Percentiles rank a stretch among this genome's conserved stretches.
Evolutionary conservation across 2,113 vertebrate genomes (phyloP).

Genomic region (Xenopus borealis): DNA sequence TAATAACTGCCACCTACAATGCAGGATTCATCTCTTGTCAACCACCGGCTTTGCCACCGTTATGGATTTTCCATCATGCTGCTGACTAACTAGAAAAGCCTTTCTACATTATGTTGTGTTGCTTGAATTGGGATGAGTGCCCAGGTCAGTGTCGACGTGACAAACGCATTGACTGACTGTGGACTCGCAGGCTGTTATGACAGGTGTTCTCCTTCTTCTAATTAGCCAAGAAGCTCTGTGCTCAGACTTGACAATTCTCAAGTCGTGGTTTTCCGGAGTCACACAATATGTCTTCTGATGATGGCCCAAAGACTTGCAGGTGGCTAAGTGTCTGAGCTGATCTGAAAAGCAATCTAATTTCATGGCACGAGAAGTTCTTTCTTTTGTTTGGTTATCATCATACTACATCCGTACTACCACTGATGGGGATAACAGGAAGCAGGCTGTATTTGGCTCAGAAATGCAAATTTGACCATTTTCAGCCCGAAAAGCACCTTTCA

Average conservation of each 20-base stretch:
- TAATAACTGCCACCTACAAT: too few relatives aligned
- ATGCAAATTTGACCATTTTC: too few relatives aligned
- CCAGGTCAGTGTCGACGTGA: neutral
- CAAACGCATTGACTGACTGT: neutral
- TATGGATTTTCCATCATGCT: neutral
- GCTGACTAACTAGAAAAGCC: neutral
- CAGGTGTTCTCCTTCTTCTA: constrained; percentile 5
- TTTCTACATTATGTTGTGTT: neutral
- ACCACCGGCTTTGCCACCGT: neutral
- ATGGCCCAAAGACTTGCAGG: neutral
- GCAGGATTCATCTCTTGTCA: neutral
- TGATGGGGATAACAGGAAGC: too few relatives aligned
- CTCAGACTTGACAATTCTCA: too few relatives aligned
- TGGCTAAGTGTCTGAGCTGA: too few relatives aligned
- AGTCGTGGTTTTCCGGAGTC: too few relatives aligned
- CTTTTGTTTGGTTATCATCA: too few relatives aligned
- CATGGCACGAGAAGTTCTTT: too few relatives aligned
- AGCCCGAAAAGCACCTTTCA: too few relatives aligned
- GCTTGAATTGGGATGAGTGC: neutral
- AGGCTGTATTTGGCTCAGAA: too few relatives aligned
- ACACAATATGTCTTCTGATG: neutral
- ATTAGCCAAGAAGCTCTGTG: neutral
- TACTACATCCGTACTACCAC: too few relatives aligned
- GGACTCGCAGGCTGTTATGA: neutral
- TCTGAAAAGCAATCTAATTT: too few relatives aligned